These are phyloP conservation scores for Anoplopoma fimbria DNA, from an alignment of 2,113 vertebrate genomes.

Conservation along the genomic window DNA sequence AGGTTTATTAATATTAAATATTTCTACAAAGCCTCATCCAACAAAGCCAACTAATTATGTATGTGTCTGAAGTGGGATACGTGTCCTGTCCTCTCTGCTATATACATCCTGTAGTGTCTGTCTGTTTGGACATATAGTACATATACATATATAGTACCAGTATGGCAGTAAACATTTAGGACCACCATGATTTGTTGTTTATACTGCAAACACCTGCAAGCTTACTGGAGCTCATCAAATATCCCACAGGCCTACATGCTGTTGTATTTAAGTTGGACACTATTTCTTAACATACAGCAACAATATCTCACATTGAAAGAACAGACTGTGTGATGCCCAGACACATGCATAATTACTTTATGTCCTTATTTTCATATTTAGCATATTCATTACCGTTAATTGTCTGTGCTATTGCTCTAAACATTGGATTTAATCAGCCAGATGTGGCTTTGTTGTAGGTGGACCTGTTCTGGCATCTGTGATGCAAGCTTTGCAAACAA, in stretches of 20 bases:
- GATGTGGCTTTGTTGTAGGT: neutral
- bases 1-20: neutral
- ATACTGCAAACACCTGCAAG: conserved; percentile 34
- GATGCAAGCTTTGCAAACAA: neutral
- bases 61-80: neutral
- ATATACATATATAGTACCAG: conserved; percentile 5
- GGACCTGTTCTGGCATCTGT: neutral
- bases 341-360: neutral
- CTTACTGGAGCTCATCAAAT: neutral
- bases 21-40: neutral
- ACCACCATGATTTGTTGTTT: conserved; percentile 39
- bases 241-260: neutral
- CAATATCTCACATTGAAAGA: neutral
- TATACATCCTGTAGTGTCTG: neutral
- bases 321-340: neutral
- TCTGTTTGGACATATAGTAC: conserved; percentile 7
- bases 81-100: neutral
- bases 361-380: neutral
- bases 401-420: neutral
- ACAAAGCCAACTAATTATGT: neutral
- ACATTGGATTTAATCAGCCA: neutral
- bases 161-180: conserved; percentile 20
- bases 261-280: neutral
- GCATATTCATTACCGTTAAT: neutral
- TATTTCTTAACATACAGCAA: neutral